A percentile compares a stretch with the other conserved stretches of the same genome.
Evolutionary conservation across 1,140 invertebrate genomes (phyloP).

Genomic region (Conus betulinus): DNA sequence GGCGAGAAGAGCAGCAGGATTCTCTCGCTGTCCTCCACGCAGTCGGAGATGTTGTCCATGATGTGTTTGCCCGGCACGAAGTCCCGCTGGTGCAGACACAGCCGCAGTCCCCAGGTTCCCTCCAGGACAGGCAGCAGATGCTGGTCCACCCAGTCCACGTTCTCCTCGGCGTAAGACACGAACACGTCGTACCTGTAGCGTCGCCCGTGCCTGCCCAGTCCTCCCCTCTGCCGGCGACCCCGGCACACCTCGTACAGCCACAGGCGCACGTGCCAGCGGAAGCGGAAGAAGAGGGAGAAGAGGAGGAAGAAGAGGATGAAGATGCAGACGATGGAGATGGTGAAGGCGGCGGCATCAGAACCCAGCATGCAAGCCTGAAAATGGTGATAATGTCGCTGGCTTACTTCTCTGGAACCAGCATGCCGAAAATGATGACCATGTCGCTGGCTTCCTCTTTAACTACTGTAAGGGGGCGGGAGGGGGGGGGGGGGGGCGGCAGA

Average conservation of each 20-base stretch:
- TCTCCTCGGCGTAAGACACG: not conserved
- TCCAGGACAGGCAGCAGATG: not conserved
- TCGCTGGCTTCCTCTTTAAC: too few relatives aligned
- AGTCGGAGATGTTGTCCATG: constrained; percentile 34
- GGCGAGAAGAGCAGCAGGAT: too few relatives aligned
- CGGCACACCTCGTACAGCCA: not conserved
- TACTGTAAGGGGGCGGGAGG: too few relatives aligned
- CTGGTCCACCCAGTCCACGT: not conserved
- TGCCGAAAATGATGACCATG: too few relatives aligned
- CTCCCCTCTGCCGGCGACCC: not conserved
- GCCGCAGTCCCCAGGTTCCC: not conserved
- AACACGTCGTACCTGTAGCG: not conserved
- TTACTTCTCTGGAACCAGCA: too few relatives aligned
- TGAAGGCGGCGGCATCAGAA: not conserved
- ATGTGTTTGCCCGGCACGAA: constrained; percentile 31
- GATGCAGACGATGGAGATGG: not conserved
- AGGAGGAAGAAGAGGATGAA: not conserved
- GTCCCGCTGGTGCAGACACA: constrained; percentile 37
- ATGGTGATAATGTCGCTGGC: not conserved
- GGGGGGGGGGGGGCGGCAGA: too few relatives aligned
- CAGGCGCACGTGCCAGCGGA: not conserved
- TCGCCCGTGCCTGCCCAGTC: too few relatives aligned
- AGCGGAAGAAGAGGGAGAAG: not conserved
- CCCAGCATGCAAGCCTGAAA: not conserved
- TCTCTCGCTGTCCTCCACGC: not conserved